phyloP scores from a whole-genome alignment of 1,140 invertebrate species.

The Dermatophagoides farinae region DNA sequence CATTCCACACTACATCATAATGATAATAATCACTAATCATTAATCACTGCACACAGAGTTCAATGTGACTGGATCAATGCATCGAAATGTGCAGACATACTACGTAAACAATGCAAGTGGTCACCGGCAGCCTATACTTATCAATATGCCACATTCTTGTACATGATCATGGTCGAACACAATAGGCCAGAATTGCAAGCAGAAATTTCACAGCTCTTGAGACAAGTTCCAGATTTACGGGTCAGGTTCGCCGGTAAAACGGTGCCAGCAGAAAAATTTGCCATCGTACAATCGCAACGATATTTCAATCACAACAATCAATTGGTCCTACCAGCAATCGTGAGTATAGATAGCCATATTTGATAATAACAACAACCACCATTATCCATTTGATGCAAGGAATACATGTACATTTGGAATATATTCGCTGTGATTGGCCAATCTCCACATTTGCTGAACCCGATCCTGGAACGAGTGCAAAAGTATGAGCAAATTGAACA shows the following conservation, averaged over 20 bases:
- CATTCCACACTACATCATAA: too few relatives aligned
- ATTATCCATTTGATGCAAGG: constrained; percentile 26
- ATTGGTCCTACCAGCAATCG: constrained; percentile 53
- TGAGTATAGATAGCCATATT: constrained; percentile 16
- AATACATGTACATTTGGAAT: constrained; percentile 85
- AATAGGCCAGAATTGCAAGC: constrained; percentile 25
- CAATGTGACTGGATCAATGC: constrained; percentile 44
- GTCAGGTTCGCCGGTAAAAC: constrained; percentile 86
- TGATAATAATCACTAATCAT: background rate
- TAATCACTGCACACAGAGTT: constrained; percentile 24
- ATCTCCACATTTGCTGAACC: constrained; percentile 7
- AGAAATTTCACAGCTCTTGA: constrained; percentile 33
- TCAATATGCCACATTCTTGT: constrained; percentile 57
- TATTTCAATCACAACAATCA: constrained; percentile 49
- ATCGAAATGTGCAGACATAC: constrained; percentile 42
- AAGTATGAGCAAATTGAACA: constrained; percentile 22
- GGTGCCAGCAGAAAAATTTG: constrained; percentile 88
- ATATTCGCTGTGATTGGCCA: constrained; percentile 35
- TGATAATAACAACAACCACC: background rate
- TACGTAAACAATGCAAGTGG: constrained; percentile 65
- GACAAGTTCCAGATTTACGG: constrained; percentile 54
- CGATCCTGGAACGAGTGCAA: constrained; percentile 12
- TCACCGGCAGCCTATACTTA: constrained; percentile 75
- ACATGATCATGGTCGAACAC: constrained; percentile 29
- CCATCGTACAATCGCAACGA: constrained; percentile 55